phyloP scores from a whole-genome alignment of 2,797 vertebrate genomes.

The Phylloscopus collybita region DNA sequence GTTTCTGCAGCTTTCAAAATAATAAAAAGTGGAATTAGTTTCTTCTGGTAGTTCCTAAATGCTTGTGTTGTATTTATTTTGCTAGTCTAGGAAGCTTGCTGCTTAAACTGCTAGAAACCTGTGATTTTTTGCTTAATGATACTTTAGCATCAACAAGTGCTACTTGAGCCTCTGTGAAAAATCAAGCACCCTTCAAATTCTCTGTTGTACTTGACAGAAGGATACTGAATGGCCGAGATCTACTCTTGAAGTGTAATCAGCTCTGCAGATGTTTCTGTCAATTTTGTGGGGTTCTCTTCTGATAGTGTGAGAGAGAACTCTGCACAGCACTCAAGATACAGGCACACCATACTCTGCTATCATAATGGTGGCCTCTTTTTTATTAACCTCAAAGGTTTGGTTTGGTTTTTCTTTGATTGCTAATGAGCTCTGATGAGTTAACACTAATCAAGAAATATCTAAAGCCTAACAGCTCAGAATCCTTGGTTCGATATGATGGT shows the following conservation, averaged over 20 bases:
- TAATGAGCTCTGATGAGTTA: background rate
- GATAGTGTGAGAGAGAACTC: background rate
- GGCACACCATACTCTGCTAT: background rate
- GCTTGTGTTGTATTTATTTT: background rate
- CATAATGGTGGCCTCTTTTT: background rate
- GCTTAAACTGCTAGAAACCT: background rate
- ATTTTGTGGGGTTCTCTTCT: background rate
- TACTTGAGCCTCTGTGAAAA: conserved; percentile 37
- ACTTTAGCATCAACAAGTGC: conserved; percentile 27
- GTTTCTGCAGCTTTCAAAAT: background rate
- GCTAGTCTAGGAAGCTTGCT: background rate
- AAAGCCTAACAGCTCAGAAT: background rate
- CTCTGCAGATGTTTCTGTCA: conserved; percentile 17
- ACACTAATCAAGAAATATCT: background rate
- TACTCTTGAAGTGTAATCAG: background rate
- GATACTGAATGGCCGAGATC: background rate
- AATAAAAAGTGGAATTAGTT: background rate
- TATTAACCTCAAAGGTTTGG: background rate
- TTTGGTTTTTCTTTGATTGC: background rate
- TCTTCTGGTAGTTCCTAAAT: background rate
- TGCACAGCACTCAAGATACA: background rate
- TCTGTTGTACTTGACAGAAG: background rate
- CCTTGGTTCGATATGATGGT: background rate
- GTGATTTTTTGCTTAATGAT: background rate
- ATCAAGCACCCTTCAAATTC: conserved; percentile 32